phyloP scores from a whole-genome alignment of 2,888 invertebrate species.

The Galeruca laticollis region DNA sequence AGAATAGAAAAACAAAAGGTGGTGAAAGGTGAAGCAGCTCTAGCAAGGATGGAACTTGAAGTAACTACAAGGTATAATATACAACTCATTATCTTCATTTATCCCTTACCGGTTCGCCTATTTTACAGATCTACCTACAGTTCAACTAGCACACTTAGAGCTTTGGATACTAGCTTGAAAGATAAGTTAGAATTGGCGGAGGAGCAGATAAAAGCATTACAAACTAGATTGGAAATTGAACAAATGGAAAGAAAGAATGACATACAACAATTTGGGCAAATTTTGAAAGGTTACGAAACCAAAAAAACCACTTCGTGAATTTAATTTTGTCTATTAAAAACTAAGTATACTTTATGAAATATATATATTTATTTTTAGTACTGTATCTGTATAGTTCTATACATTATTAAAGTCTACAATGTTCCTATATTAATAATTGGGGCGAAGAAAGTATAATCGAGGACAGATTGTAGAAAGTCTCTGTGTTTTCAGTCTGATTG shows the following conservation, averaged over 20 bases:
- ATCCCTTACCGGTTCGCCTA: neutral
- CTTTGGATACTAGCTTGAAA: conserved; percentile 44
- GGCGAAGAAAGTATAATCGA: too few species aligned
- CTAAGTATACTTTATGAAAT: neutral
- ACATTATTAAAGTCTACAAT: too few species aligned
- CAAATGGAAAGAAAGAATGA: conserved; percentile 75
- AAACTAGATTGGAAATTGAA: conserved; percentile 73
- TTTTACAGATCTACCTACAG: conserved; percentile 39
- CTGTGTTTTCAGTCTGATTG: too few species aligned
- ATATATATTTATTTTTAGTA: neutral
- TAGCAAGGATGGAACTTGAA: conserved; percentile 71
- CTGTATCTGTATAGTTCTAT: too few species aligned
- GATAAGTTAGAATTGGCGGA: conserved; percentile 73
- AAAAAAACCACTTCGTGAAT: conserved; percentile 5
- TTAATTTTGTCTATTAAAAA: neutral
- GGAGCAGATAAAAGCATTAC: conserved; percentile 75
- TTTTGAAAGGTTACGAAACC: conserved; percentile 48
- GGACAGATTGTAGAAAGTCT: too few species aligned
- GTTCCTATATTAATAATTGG: too few species aligned
- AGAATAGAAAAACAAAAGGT: conserved; percentile 69
- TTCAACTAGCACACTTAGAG: conserved; percentile 29
- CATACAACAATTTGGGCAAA: conserved; percentile 67
- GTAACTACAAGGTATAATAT: conserved; percentile 55
- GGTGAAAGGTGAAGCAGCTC: conserved; percentile 70
- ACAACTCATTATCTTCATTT: neutral